Percentiles rank a stretch among this genome's conserved stretches.
phyloP scores from a whole-genome alignment of 2,113 vertebrate genomes.

The Cavia porcellus region DNA sequence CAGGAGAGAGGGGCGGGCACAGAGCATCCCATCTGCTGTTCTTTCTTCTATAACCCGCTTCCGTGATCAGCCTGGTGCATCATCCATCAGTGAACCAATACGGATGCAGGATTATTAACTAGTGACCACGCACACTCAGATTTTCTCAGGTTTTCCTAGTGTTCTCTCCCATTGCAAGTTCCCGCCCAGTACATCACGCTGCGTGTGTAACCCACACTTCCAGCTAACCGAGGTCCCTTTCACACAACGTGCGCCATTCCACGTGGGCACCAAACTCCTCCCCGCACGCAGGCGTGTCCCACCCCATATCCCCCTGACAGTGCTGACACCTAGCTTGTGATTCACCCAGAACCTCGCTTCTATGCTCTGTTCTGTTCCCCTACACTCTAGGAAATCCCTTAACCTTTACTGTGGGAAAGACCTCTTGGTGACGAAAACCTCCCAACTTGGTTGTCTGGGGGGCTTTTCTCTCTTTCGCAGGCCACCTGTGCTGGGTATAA shows the following conservation, averaged over 20 bases:
- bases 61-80: not conserved
- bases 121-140: not conserved
- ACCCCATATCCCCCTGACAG: no score
- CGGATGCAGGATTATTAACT: not conserved
- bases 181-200: not conserved
- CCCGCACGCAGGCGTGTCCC: no score
- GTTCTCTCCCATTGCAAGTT: not conserved
- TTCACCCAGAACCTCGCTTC: fast-evolving
- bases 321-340: no score
- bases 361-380: not conserved
- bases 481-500: not conserved
- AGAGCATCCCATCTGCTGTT: not conserved
- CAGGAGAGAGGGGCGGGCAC: not conserved
- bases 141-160: not conserved
- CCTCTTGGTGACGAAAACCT: not conserved
- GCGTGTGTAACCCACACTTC: not conserved
- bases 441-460: not conserved
- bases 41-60: not conserved
- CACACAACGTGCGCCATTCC: not conserved
- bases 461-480: not conserved
- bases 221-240: not conserved
- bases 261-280: not conserved
- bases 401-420: not conserved
- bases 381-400: not conserved
- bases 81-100: not conserved